Percentiles rank a stretch among this genome's conserved stretches.
These are phyloP conservation scores for Danio kyathit DNA, from an alignment of 2,797 vertebrate species.

Conservation along the genomic window DNA sequence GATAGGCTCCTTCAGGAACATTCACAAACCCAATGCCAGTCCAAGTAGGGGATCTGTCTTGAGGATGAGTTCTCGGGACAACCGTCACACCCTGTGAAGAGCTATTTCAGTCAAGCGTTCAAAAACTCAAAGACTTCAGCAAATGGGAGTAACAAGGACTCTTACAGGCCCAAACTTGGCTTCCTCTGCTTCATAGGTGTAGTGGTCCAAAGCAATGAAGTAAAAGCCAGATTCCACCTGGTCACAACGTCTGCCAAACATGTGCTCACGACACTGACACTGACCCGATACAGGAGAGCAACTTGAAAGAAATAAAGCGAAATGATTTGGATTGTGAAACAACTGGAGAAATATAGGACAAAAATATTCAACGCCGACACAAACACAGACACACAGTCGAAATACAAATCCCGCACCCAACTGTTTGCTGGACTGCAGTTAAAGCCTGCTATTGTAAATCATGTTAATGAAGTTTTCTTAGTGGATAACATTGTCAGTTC, in stretches of 20 bases:
- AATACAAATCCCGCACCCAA: neutral
- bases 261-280: slow-evolving; percentile 89
- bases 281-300: slow-evolving; percentile 89
- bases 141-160: slow-evolving; percentile 47
- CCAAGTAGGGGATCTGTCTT: slow-evolving; percentile 92
- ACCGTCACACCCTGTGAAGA: slow-evolving; percentile 83
- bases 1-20: slow-evolving; percentile 90
- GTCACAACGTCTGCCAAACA: slow-evolving; percentile 92
- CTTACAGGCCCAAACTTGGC: slow-evolving; percentile 91
- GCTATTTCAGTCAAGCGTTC: neutral
- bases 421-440: slow-evolving; percentile 6
- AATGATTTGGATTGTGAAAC: neutral
- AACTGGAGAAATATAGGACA: neutral
- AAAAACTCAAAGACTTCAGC: neutral
- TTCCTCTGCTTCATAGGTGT: slow-evolving; percentile 94
- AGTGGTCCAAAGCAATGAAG: slow-evolving; percentile 94
- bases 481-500: neutral
- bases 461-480: neutral
- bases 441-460: slow-evolving; percentile 22
- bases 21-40: slow-evolving; percentile 92
- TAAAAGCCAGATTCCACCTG: slow-evolving; percentile 96
- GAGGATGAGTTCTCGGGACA: slow-evolving; percentile 85
- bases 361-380: slow-evolving; percentile 2
- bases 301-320: slow-evolving; percentile 65
- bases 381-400: neutral